phyloP scores from a whole-genome alignment of 2,888 invertebrate genomes.

The Tipula vernalis region DNA sequence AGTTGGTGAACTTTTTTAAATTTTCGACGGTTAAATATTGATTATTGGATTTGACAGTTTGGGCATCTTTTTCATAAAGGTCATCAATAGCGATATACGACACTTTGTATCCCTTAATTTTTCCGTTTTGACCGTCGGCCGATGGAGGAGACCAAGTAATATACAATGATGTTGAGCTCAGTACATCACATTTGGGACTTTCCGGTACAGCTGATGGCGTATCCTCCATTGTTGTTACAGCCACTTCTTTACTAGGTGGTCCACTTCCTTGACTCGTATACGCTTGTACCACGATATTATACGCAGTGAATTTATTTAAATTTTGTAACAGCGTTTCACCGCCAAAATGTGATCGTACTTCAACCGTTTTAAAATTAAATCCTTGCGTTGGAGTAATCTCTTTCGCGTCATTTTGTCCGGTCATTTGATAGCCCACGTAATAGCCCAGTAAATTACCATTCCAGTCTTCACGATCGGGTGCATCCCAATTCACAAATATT shows the following conservation, averaged over 20 bases:
- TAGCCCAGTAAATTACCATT: conserved; percentile 79
- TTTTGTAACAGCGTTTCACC: conserved; percentile 55
- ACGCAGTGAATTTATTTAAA: conserved; percentile 64
- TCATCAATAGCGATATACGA: conserved; percentile 67
- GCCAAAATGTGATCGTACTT: conserved; percentile 57
- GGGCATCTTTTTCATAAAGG: conserved; percentile 65
- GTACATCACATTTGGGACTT: conserved; percentile 65
- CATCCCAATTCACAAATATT: conserved; percentile 74
- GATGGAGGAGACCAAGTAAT: conserved; percentile 79
- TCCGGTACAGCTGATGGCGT: conserved; percentile 79
- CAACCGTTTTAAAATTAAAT: conserved; percentile 65
- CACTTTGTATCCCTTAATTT: conserved; percentile 74
- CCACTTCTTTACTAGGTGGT: conserved; percentile 67
- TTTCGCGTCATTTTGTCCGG: conserved; percentile 27
- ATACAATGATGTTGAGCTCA: conserved; percentile 72
- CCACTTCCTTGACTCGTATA: conserved; percentile 80
- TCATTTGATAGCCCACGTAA: conserved; percentile 70
- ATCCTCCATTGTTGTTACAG: conserved; percentile 71
- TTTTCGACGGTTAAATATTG: conserved; percentile 48
- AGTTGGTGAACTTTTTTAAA: conserved; percentile 77
- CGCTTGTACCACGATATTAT: conserved; percentile 73
- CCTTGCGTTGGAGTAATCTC: conserved; percentile 39
- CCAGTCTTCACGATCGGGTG: conserved; percentile 75
- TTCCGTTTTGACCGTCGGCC: conserved; percentile 68
- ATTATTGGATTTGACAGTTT: conserved; percentile 52